Conservation (phyloP, 2,113 vertebrate genomes). For the Callithrix jacchus region DNA sequence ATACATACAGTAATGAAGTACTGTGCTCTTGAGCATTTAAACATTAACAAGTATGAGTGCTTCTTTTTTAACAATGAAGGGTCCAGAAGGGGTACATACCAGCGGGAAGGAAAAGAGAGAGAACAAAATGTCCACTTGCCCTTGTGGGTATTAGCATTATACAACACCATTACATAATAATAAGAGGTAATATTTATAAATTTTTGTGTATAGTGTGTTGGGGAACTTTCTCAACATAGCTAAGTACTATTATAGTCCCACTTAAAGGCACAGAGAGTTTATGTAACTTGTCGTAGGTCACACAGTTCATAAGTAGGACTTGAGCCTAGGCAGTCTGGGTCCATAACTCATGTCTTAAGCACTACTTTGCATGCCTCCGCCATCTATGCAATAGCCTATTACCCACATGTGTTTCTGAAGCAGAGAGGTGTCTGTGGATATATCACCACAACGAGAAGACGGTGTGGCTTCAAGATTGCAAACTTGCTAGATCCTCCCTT, state of each 20-base stretch:
- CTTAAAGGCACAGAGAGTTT: constrained; percentile 37
- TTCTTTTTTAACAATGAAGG: not conserved
- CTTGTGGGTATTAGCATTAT: not conserved
- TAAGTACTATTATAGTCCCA: not conserved
- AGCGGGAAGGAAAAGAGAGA: not conserved
- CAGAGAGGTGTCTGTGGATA: not conserved
- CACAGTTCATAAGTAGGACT: not conserved
- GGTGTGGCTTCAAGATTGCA: constrained; percentile 8
- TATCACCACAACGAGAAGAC: not conserved
- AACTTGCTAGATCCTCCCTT: constrained; percentile 36
- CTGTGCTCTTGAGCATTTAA: not conserved
- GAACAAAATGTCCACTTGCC: not conserved
- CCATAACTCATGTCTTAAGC: not conserved
- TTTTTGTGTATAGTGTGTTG: too few relatives aligned
- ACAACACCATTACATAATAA: not conserved
- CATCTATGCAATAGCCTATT: not conserved
- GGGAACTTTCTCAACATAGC: not conserved
- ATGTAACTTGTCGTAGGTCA: not conserved
- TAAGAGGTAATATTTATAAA: not conserved
- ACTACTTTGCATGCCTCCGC: not conserved
- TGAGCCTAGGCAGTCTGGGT: not conserved
- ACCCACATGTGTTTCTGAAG: not conserved
- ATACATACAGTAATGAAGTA: not conserved
- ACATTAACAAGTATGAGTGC: not conserved
- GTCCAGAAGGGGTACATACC: not conserved